A percentile compares a stretch with the other conserved stretches of the same genome.
Conservation (phyloP, 1,140 invertebrate species). For the Papilio xuthus region DNA sequence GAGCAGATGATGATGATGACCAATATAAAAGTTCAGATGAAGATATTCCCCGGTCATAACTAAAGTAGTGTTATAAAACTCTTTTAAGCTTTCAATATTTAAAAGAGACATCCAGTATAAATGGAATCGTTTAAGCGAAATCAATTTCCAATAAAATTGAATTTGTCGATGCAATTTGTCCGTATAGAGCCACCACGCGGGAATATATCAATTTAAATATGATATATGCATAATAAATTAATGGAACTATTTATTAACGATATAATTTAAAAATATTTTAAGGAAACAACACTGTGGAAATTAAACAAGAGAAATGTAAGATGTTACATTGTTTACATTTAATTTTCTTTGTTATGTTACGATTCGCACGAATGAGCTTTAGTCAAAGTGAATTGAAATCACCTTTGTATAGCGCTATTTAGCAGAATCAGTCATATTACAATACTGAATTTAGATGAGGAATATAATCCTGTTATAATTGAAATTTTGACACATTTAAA, state of each 20-base stretch:
- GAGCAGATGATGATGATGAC: too few relatives aligned
- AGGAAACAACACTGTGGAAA: too few relatives aligned
- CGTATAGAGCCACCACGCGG: not conserved
- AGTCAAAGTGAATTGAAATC: not conserved
- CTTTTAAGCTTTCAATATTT: conserved; percentile 6
- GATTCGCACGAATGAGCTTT: not conserved
- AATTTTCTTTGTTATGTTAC: too few relatives aligned
- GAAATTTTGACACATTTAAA: too few relatives aligned
- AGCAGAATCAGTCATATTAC: not conserved
- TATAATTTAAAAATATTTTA: not conserved
- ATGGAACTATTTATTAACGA: not conserved
- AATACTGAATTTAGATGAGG: not conserved
- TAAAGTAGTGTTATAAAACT: not conserved
- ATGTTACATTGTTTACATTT: too few relatives aligned
- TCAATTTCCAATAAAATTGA: conserved; percentile 14
- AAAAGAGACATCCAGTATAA: conserved; percentile 14
- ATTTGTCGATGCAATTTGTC: conserved; percentile 11
- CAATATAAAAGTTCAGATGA: not conserved
- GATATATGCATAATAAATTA: not conserved
- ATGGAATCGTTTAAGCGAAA: conserved; percentile 22
- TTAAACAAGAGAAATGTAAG: too few relatives aligned
- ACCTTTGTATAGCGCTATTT: not conserved
- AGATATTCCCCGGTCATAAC: not conserved
- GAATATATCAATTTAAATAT: not conserved
- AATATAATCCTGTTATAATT: not conserved